Percentiles rank a stretch among this genome's conserved stretches.
phyloP scores from a whole-genome alignment of 2,797 vertebrate genomes.

The Sebastes aleutianus region DNA sequence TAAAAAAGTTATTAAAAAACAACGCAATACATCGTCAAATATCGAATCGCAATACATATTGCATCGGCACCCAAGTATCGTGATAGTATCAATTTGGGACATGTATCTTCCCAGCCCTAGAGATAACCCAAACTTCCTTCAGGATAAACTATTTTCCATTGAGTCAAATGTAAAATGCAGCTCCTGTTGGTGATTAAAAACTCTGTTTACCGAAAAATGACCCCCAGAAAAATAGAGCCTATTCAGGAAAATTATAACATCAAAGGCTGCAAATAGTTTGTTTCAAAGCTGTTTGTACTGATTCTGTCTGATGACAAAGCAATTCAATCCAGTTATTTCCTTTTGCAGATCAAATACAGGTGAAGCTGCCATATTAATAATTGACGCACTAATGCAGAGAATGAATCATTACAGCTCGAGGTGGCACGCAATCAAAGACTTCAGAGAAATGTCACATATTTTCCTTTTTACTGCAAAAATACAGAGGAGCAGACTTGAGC shows the following conservation, averaged over 20 bases:
- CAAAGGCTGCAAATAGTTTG: not conserved
- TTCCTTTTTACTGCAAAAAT: not conserved
- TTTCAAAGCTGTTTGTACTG: not conserved
- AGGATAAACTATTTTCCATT: not conserved
- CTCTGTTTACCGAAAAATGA: not conserved
- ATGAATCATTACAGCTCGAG: slow-evolving; percentile 6
- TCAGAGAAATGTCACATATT: not conserved
- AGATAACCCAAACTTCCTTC: not conserved
- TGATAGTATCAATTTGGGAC: too few species aligned
- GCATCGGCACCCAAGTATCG: too few species aligned
- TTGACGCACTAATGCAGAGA: not conserved
- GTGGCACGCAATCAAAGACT: slow-evolving; percentile 6
- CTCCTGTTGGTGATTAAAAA: not conserved
- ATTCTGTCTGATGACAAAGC: not conserved
- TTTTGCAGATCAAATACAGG: slow-evolving; percentile 7
- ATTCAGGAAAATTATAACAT: not conserved
- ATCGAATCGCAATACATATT: too few species aligned
- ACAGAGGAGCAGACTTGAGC: not conserved
- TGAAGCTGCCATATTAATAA: slow-evolving; percentile 28
- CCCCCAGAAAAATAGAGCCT: not conserved
- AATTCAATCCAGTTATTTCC: not conserved
- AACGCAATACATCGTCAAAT: too few species aligned
- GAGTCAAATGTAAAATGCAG: not conserved
- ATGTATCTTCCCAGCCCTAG: too few species aligned
- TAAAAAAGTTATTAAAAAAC: too few species aligned